Percentiles rank a stretch among this genome's conserved stretches.
phyloP scores from a whole-genome alignment of 2,113 vertebrate species.

The Sapajus apella region DNA sequence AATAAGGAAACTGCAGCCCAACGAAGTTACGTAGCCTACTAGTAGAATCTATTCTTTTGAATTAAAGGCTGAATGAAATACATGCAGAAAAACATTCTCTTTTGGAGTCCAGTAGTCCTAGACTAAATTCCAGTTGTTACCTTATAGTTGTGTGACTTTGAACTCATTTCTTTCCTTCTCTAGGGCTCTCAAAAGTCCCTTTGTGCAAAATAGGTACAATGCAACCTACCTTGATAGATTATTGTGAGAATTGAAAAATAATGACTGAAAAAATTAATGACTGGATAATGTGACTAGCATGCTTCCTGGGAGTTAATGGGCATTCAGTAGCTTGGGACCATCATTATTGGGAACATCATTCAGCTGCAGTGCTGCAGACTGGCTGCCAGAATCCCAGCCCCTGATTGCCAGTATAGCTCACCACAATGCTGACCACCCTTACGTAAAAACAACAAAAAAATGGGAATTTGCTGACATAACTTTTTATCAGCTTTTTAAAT shows the following conservation, averaged over 20 bases:
- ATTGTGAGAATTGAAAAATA: constrained; percentile 43
- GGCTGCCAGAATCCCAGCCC: not conserved
- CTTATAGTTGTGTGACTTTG: not conserved
- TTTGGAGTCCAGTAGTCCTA: not conserved
- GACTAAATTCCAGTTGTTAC: not conserved
- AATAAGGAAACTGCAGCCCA: not conserved
- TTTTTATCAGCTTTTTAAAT: not conserved
- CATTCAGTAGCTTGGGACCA: not conserved
- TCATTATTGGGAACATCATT: not conserved
- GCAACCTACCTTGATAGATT: not conserved
- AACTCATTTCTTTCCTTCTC: not conserved
- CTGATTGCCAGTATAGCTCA: not conserved
- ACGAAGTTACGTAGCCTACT: not conserved
- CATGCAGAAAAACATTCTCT: not conserved
- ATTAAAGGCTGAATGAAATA: not conserved
- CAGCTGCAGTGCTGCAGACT: not conserved
- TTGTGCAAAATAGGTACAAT: not conserved
- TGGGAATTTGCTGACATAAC: not conserved
- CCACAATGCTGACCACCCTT: not conserved
- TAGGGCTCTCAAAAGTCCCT: not conserved
- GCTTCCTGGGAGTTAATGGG: not conserved
- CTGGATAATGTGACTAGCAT: not conserved
- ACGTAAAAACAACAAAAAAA: not conserved
- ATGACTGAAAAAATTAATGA: constrained; percentile 43
- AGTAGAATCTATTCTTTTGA: not conserved